A percentile compares a stretch with the other conserved stretches of the same genome.
Evolutionary conservation across 2,113 vertebrate genomes (phyloP).

Genomic region (Copsychus sechellarum): DNA sequence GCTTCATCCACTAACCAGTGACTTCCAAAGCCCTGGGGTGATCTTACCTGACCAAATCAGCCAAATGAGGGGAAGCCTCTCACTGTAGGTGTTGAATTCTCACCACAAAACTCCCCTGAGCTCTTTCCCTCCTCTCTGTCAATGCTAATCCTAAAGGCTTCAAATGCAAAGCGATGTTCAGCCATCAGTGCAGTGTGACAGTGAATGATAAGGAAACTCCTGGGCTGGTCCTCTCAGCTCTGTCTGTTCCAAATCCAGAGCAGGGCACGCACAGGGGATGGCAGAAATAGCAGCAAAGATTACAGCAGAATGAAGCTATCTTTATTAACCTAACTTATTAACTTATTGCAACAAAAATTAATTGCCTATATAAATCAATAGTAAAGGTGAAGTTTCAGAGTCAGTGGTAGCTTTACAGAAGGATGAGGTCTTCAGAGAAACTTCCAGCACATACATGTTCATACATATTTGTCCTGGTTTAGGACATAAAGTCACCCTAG

Average conservation of each 20-base stretch:
- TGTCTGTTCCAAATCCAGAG: neutral
- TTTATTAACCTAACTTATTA: too few species aligned
- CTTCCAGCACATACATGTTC: neutral
- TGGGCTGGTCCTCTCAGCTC: neutral
- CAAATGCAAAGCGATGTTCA: rapidly evolving
- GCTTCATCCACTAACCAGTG: rapidly evolving
- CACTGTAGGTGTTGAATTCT: neutral
- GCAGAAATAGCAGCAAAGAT: neutral
- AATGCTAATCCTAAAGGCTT: neutral
- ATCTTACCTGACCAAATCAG: neutral
- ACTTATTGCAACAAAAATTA: neutral
- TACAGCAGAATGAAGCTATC: neutral
- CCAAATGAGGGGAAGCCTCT: neutral
- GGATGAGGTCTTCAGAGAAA: neutral
- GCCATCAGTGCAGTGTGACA: neutral
- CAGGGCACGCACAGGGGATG: neutral
- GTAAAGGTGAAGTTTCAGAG: neutral
- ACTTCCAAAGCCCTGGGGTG: neutral
- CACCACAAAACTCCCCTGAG: neutral
- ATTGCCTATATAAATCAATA: neutral
- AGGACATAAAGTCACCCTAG: neutral
- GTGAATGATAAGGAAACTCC: neutral
- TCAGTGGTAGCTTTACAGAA: neutral
- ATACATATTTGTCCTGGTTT: neutral
- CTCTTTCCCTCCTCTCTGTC: neutral